phyloP scores from a whole-genome alignment of 2,797 vertebrate species.

The Pogonophryne albipinna region DNA sequence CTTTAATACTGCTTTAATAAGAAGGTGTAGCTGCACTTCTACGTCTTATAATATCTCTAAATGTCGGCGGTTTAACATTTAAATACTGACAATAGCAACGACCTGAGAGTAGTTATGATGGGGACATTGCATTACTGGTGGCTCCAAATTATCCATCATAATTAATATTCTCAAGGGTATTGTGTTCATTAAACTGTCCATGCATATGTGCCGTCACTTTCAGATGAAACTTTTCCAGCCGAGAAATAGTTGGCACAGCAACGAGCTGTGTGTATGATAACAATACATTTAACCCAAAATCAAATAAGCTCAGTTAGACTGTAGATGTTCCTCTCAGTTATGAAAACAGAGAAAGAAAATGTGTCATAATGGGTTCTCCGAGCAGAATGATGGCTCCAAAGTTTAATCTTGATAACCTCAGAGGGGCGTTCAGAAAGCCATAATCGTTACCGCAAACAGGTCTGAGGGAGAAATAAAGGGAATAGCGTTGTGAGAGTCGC shows the following conservation, averaged over 20 bases:
- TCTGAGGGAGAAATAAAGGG: slow-evolving; percentile 66
- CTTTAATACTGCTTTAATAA: slow-evolving; percentile 40
- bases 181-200: slow-evolving; percentile 1
- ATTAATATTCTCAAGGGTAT: slow-evolving; percentile 42
- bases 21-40: slow-evolving; percentile 20
- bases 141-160: slow-evolving; percentile 51
- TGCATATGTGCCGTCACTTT: slow-evolving; percentile 22
- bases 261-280: slow-evolving; percentile 11
- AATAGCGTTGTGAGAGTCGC: slow-evolving; percentile 31
- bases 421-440: slow-evolving; percentile 58
- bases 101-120: slow-evolving; percentile 60
- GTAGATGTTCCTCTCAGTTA: slow-evolving; percentile 31
- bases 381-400: slow-evolving; percentile 52
- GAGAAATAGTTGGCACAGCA: slow-evolving; percentile 35
- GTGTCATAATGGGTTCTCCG: slow-evolving; percentile 36
- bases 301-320: slow-evolving; percentile 34
- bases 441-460: slow-evolving; percentile 67
- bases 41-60: slow-evolving; percentile 33
- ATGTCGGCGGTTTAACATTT: slow-evolving; percentile 58
- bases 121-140: slow-evolving; percentile 25
- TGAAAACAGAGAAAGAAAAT: slow-evolving; percentile 47
- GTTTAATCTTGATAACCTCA: slow-evolving; percentile 70
- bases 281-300: slow-evolving; percentile 39
- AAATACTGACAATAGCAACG: slow-evolving; percentile 44
- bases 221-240: slow-evolving; percentile 31